These are phyloP conservation scores for Drosophila macrospina DNA, from an alignment of 2,888 invertebrate species.

Conservation along the genomic window DNA sequence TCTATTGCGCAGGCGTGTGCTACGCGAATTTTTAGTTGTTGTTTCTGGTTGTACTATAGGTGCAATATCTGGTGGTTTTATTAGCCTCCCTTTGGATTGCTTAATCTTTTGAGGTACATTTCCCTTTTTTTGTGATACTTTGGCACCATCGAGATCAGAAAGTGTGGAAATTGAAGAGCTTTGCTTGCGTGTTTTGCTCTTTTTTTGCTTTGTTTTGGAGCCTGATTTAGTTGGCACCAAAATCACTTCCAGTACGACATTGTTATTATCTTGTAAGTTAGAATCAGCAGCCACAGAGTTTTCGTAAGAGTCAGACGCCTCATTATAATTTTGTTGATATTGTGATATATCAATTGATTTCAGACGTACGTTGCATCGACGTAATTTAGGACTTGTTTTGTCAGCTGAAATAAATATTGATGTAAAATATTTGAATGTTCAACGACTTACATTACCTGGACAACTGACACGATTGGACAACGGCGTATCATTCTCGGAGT, in stretches of 20 bases:
- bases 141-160: not conserved
- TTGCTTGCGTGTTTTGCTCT: not conserved
- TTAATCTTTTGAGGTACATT: not conserved
- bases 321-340: too few relatives aligned
- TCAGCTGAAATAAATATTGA: slow-evolving; percentile 10
- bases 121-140: not conserved
- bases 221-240: not conserved
- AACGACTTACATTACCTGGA: slow-evolving; percentile 4
- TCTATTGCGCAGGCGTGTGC: slow-evolving; percentile 14
- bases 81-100: not conserved
- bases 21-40: not conserved
- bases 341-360: slow-evolving; percentile 12
- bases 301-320: not conserved
- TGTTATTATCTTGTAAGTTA: not conserved
- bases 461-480: not conserved
- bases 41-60: not conserved
- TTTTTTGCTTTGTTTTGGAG: not conserved
- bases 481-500: slow-evolving; percentile 26
- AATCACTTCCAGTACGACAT: not conserved
- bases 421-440: too few relatives aligned
- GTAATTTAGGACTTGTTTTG: not conserved
- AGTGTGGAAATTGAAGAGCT: not conserved
- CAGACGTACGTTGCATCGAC: slow-evolving; percentile 18
- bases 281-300: not conserved
- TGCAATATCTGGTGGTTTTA: not conserved